Conservation (phyloP, 2,888 invertebrate species). For the Drosophila niveifrons region DNA sequence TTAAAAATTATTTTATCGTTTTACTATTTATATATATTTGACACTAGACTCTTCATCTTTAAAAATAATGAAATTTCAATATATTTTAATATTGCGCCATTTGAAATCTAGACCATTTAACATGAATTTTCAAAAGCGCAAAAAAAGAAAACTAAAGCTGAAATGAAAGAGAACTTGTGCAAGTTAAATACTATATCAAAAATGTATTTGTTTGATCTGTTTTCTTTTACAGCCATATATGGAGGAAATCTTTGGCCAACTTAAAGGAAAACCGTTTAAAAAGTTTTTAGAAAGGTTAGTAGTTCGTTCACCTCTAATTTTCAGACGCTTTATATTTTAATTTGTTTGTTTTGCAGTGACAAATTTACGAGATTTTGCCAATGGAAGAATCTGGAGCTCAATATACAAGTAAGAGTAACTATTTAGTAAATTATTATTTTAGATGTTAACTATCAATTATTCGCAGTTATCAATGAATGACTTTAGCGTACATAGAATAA, state of each 20-base stretch:
- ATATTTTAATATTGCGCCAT: no score
- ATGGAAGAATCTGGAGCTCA: conserved; percentile 99
- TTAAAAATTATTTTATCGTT: background rate
- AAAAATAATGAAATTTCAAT: no score
- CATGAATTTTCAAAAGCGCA: no score
- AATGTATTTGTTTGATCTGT: background rate
- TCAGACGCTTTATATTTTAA: background rate
- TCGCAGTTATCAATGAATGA: conserved; percentile 99
- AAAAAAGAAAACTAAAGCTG: no score
- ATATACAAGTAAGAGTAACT: conserved; percentile 92
- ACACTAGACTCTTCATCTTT: no score
- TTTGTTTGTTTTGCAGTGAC: conserved; percentile 91
- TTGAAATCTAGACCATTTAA: no score
- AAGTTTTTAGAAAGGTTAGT: conserved; percentile 98
- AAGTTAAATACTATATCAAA: no score
- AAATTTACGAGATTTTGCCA: conserved; percentile 99
- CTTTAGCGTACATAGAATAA: conserved; percentile 99
- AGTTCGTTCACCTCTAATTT: no score
- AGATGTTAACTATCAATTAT: conserved; percentile 23
- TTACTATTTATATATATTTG: no score
- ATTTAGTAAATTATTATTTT: background rate
- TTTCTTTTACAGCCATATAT: conserved; percentile 95
- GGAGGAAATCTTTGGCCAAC: conserved; percentile 99
- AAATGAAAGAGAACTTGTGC: no score
- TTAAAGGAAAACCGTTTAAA: conserved; percentile 98